Evolutionary conservation across 1,140 invertebrate species (phyloP).

Genomic region (Drosophila ficusphila): DNA sequence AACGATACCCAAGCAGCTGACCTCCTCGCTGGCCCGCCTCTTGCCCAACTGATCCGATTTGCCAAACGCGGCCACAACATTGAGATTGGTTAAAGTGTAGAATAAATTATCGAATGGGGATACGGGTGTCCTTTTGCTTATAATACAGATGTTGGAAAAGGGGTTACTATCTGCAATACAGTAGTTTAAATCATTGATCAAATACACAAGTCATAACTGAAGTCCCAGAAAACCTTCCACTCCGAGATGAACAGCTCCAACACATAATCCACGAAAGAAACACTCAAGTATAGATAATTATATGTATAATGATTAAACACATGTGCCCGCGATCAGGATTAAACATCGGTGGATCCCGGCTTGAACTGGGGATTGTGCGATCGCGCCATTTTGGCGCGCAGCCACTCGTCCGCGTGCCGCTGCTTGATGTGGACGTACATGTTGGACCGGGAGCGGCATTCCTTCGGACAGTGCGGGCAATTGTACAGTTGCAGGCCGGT

Average conservation of each 20-base stretch:
- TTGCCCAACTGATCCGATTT: not conserved
- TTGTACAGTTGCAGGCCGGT: slow-evolving; percentile 80
- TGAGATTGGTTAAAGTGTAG: not conserved
- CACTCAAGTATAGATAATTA: not conserved
- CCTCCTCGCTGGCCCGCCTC: not conserved
- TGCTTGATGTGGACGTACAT: slow-evolving; percentile 84
- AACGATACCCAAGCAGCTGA: not conserved
- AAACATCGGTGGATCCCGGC: slow-evolving; percentile 19
- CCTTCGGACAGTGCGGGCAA: slow-evolving; percentile 81
- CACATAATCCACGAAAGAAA: not conserved
- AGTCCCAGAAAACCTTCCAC: no score
- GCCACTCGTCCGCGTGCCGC: slow-evolving; percentile 73
- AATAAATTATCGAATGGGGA: no score
- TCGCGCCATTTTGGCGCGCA: slow-evolving; percentile 73
- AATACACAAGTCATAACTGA: no score
- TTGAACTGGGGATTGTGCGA: slow-evolving; percentile 77
- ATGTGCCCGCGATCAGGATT: not conserved
- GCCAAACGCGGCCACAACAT: not conserved
- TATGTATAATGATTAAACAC: slow-evolving; percentile 9
- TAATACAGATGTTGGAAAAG: not conserved
- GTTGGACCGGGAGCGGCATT: slow-evolving; percentile 78
- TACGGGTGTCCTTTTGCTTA: not conserved
- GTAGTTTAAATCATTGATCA: no score
- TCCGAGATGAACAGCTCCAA: no score
- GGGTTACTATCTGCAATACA: no score